Evolutionary conservation across 2,797 vertebrate species (phyloP).

Genomic region (Coreius guichenoti): DNA sequence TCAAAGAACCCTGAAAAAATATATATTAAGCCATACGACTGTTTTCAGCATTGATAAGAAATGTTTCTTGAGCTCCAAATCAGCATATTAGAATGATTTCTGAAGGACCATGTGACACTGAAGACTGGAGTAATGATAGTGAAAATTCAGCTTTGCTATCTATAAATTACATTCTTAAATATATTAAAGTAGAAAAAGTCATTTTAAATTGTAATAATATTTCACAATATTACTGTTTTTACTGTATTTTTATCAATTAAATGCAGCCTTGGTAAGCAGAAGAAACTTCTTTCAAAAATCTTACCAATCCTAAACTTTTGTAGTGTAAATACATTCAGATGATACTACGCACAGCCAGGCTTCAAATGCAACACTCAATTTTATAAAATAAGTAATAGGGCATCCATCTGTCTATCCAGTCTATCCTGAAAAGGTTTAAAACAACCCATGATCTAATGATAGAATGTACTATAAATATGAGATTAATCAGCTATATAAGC

Average conservation of each 20-base stretch:
- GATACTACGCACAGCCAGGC: not conserved
- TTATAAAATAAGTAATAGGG: too few relatives aligned
- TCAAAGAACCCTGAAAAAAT: not conserved
- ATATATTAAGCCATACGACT: too few relatives aligned
- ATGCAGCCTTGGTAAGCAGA: too few relatives aligned
- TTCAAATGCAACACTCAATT: too few relatives aligned
- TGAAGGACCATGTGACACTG: not conserved
- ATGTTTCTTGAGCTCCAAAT: not conserved
- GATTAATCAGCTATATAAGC: not conserved
- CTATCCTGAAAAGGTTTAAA: not conserved
- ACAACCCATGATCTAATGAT: too few relatives aligned
- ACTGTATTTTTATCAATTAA: not conserved
- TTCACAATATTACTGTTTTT: not conserved
- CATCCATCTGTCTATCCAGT: too few relatives aligned
- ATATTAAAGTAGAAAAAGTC: too few relatives aligned
- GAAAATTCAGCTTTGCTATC: not conserved
- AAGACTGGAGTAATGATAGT: not conserved
- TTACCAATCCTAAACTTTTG: too few relatives aligned
- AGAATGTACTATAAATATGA: not conserved
- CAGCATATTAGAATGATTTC: not conserved
- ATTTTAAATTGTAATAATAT: too few relatives aligned
- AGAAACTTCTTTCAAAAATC: too few relatives aligned
- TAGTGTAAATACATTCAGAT: not conserved
- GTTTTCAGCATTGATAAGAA: not conserved
- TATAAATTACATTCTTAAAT: too few relatives aligned